These are phyloP conservation scores for Nerophis ophidion DNA, from an alignment of 2,113 vertebrate species.

Conservation along the genomic window DNA sequence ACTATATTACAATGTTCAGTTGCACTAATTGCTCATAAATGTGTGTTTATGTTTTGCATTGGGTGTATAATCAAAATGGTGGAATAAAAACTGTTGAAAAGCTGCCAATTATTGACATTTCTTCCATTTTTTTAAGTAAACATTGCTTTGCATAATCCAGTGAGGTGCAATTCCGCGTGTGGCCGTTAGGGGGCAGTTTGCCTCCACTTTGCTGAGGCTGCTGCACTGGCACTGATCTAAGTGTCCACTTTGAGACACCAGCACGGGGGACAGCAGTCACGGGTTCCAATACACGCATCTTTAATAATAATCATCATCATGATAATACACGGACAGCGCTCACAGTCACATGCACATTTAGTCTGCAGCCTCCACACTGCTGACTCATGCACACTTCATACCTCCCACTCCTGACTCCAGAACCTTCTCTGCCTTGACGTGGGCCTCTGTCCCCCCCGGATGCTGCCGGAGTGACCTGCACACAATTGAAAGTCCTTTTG, in stretches of 20 bases:
- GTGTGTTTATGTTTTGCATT: constrained; percentile 24
- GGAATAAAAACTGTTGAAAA: not conserved
- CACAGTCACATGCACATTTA: constrained; percentile 51
- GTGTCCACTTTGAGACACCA: constrained; percentile 24
- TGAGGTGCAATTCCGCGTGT: constrained; percentile 32
- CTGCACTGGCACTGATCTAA: constrained; percentile 14
- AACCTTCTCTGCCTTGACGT: constrained; percentile 14
- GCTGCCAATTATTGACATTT: too few relatives aligned
- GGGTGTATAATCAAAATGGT: constrained; percentile 21
- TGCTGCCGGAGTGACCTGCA: constrained; percentile 30
- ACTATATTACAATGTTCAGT: constrained; percentile 22
- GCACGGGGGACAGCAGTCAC: constrained; percentile 6
- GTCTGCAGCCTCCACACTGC: constrained; percentile 59
- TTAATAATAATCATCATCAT: not conserved
- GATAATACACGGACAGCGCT: not conserved
- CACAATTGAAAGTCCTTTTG: too few relatives aligned
- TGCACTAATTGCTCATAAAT: constrained; percentile 24
- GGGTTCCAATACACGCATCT: not conserved
- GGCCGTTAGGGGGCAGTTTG: constrained; percentile 66
- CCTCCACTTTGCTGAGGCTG: constrained; percentile 39
- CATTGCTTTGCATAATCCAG: too few relatives aligned
- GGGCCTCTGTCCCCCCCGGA: constrained; percentile 45
- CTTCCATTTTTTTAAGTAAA: too few relatives aligned
- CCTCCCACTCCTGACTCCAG: constrained; percentile 9
- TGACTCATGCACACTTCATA: constrained; percentile 54